Base-by-base conservation (phyloP, 2,797 vertebrate species). In the Cossypha polioptera region DNA sequence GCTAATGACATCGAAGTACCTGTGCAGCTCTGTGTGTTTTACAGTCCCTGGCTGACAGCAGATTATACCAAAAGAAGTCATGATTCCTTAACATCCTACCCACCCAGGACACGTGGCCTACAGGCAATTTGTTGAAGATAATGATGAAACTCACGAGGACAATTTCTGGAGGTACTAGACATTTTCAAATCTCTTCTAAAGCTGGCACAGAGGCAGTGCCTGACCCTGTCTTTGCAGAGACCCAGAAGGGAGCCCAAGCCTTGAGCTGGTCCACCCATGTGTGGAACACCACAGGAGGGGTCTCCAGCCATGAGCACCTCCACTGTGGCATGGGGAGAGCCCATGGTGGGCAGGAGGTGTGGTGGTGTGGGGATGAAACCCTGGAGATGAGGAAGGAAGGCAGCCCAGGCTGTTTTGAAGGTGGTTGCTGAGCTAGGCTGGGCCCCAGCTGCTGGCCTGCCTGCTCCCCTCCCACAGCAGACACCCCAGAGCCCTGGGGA, bases 241-340 rank as follows among this genome's bases (percentile, higher is more conserved):
- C 68, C 71, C 24, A 5, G 25, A 55, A 38, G 48, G 2, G 9
- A 85, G 24, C 15, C 28, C 20, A n/a, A 48, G 26, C 10, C 3
- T 0, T 1, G 7, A 66, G 17, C 22, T 45, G 31, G 8, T 28
- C 51, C 22, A 9, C 36, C 67, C 15, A 16, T 0, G 0, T 16
- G 4, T 3, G 10, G 12, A 90, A 20, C 2, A 2, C 5, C 35
- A 8, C 5, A 7, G 0, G 0, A 76, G 31, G 28, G 2, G 7
- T 74, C 26, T 78, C 66, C 61, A 61, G 31, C 50, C 8, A 2
- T 2, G 13, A 76, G 12, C 38, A 76, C 13, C 47, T 76, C 55
- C 40, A 14, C 16, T 2, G 0, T 4, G 48, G 75, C 31, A 13
- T 24, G 35, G 13, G 13, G 19, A 35, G 36, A 65, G n/a, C 24